Base-by-base conservation (phyloP, 2,888 invertebrate genomes). In the Disparrhopalites patrizii region DNA sequence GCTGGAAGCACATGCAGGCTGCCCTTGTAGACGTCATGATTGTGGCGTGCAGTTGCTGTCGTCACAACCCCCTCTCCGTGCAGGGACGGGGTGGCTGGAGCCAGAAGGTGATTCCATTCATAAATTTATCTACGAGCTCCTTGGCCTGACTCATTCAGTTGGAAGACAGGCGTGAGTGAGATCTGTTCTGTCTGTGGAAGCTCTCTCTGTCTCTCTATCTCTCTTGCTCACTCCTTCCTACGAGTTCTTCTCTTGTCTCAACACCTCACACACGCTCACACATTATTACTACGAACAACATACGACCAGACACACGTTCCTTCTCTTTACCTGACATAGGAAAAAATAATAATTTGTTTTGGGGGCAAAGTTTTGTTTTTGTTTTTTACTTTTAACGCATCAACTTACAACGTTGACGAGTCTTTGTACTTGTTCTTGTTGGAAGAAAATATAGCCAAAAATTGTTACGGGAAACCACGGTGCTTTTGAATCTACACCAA, bases 81-180 rank as follows among this genome's bases (percentile, higher is more conserved):
- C 58, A 66, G 70, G 71, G 70, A 68, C 36, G 65, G 69, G 73
- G 74, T 70, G 71, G 70, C 65, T 66, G 65, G 58, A 25, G 55
- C 52, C 30, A 64, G 58, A 68, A 71, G 73, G 75, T 71, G 72
- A 71, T 64, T 75, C 73, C 75, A 75, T 75, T 75, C 75, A 75
- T 73, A 73, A 73, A 74, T 70, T 70, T 71, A 70, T 68, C 66
- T 66, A 68, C 69, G 65, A 69, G 63, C 63, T 64, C 62, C 69
- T 68, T 61, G 13, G 18, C 60, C 38, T 60, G 71, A 72, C 70
- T 72, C 74, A 72, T 71, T 74, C 74, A 74, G 74, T 74, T 68
- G 67, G 66, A 67, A 68, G 70, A 52, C 33, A 51, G 65, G 47
- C 52, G 58, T 58, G 57, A 65, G 65, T 50, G 57, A 50, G 58